Conservation (phyloP, 2,888 invertebrate genomes). For the Hypsopygia costalis region DNA sequence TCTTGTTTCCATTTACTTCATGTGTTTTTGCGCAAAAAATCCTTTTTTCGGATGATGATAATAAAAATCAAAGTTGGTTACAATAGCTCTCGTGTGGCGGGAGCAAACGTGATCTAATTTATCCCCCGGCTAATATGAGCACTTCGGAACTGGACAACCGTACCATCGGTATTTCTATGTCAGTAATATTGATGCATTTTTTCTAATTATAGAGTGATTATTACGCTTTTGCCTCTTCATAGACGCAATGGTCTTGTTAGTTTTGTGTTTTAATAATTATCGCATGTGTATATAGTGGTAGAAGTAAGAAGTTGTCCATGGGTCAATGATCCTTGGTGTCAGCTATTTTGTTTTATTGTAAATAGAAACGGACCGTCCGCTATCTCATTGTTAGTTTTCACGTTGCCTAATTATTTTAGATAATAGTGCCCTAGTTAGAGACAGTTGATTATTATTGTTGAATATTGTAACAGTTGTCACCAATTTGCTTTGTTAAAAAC, state of each 20-base stretch:
- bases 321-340: conserved; percentile 24
- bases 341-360: neutral
- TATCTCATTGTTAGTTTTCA: conserved; percentile 5
- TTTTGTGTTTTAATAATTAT: conserved; percentile 26
- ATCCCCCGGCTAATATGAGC: conserved; percentile 52
- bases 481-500: no score
- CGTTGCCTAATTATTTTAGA: neutral
- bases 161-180: conserved; percentile 72
- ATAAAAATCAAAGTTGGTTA: conserved; percentile 56
- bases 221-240: conserved; percentile 36
- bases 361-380: neutral
- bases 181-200: conserved; percentile 52
- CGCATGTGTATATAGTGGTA: conserved; percentile 7
- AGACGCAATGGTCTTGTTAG: conserved; percentile 34
- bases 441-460: neutral
- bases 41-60: conserved; percentile 67
- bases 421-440: neutral
- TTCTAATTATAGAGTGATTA: conserved; percentile 51
- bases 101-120: conserved; percentile 44
- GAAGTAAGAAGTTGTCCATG: conserved; percentile 14
- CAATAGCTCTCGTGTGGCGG: conserved; percentile 47
- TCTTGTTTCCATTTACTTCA: conserved; percentile 27
- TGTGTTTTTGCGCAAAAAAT: conserved; percentile 59
- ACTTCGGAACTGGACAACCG: conserved; percentile 72
- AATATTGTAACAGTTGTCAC: neutral